phyloP scores from a whole-genome alignment of 2,797 vertebrate genomes.

The Darevskia nairensis region DNA sequence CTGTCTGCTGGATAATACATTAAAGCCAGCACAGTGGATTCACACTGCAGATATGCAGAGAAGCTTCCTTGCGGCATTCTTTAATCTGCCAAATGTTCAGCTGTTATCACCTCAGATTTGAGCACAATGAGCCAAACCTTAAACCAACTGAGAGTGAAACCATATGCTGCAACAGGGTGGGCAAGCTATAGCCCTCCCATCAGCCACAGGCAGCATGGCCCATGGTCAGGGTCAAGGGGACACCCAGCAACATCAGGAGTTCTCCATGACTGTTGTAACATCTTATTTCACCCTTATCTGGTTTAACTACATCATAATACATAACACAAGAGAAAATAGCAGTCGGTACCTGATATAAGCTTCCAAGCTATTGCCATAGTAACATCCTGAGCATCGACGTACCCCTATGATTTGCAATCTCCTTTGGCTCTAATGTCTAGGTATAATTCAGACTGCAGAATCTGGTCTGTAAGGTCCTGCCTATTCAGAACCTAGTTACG shows the following conservation, averaged over 20 bases:
- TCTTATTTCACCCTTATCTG: no score
- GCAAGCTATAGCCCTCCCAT: background rate
- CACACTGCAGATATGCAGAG: slow-evolving; percentile 21
- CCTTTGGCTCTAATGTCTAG: background rate
- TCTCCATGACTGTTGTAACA: no score
- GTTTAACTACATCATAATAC: background rate
- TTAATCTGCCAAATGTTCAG: background rate
- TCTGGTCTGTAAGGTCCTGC: background rate
- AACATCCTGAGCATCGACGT: background rate
- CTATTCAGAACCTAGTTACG: background rate
- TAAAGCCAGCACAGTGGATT: background rate
- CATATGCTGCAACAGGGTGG: background rate
- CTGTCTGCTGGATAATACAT: background rate
- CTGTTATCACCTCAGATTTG: slow-evolving; percentile 3
- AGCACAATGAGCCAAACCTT: slow-evolving; percentile 15
- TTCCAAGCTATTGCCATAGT: background rate
- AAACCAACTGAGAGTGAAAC: background rate
- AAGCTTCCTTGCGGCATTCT: slow-evolving; percentile 39
- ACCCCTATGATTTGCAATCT: background rate
- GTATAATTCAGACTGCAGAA: background rate
- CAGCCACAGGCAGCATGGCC: background rate
- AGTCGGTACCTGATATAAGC: background rate
- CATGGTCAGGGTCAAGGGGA: no score
- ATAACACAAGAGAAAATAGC: background rate
- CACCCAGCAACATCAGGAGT: no score